Evolutionary conservation across 2,113 vertebrate genomes (phyloP), one percentile per base, ranked within the genome.

Genomic region (Pithys albifrons): DNA sequence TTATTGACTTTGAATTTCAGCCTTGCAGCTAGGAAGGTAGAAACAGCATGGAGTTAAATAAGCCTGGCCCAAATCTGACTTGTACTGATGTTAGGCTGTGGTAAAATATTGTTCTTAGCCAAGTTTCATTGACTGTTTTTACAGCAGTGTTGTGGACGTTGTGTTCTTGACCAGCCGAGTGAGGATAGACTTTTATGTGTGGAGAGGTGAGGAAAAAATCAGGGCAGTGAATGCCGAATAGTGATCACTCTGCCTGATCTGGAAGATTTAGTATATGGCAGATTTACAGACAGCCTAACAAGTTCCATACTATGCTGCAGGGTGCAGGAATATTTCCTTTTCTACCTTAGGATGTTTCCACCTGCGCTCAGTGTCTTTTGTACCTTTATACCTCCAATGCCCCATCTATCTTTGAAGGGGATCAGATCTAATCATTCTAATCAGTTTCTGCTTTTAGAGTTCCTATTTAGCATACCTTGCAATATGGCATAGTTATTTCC

Each of bases 401-500:
- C 0, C 0, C 7, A 5, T 13, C 2, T 27, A 13, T 57, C 22
- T 67, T 57, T 18, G 15, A 29, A 28, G 22, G 1, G 5, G 2
- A 12, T 4, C 22, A 45, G 35, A 29, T 66, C 45, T 71, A 70
- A 51, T 20, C 6, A 15, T 33, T 10, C 6, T 46, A 65, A 23
- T 71, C 24, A 55, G 14, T 9, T 27, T 37, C 58, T 65, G 27
- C 19, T 80, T 91, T 88, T 31, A 84, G 39, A 80, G 11, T 49
- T 77, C n/a, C 27, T 84, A 10, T 58, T 91, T 83, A 84, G 4
- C 75, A 71, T 62, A 49, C 15, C 6, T 59, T 92, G 45, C 51
- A 71, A 10, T 58, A 61, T 79, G 31, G 25, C 37, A 19, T 70
- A 73, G 83, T 86, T 92, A 74, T 55, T 80, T 86, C 19, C 20